Base-by-base conservation (phyloP, 2,113 vertebrate species). In the Pitta sordida region DNA sequence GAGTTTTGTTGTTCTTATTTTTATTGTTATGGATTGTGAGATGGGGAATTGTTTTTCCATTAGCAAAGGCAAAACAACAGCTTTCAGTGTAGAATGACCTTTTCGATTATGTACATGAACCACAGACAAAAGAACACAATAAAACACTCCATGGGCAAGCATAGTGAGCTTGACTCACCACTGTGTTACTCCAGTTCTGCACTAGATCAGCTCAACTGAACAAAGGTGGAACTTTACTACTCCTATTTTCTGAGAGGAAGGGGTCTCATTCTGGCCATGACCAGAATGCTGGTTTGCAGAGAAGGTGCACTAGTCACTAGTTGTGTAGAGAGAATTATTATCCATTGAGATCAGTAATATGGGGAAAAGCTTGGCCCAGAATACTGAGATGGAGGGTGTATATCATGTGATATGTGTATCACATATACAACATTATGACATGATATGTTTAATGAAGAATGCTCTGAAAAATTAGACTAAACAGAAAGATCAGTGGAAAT, bases 21-120 rank as follows among this genome's bases (percentile, higher is more conserved):
- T 94, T 92, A 92, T 96, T 95, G 84, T 95, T 91, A 96, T 80
- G 95, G 78, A 85, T 84, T 94, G 65, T 89, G 83, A 93, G 94
- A 94, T 85, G 86, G 36, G 69, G 83, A 95, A 96, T 92, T 96
- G 96, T 96, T 96, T 96, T 94, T 94, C 96, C 92, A 91, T 93
- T 92, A 95, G 79, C 79, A 91, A 80, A 92, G 67, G 89, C 88
- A 94, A 92, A 96, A 96, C 94, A 96, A 96, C 89, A 84, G 88
- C 91, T 96, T 96, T 94, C 86, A 95, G 94, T 89, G 91, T 95
- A 86, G 58, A 94, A 91, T 91, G 94, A 93, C 94, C 91, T 96
- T 96, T 96, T 82, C 79, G 92, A 87, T 94, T 93, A 93, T 94
- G 89, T 70, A 53, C 74, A 84, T 84, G 95, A 96, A 93, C 92